Base-by-base conservation (phyloP, 1,140 invertebrate genomes). In the Meloidogyne exigua region DNA sequence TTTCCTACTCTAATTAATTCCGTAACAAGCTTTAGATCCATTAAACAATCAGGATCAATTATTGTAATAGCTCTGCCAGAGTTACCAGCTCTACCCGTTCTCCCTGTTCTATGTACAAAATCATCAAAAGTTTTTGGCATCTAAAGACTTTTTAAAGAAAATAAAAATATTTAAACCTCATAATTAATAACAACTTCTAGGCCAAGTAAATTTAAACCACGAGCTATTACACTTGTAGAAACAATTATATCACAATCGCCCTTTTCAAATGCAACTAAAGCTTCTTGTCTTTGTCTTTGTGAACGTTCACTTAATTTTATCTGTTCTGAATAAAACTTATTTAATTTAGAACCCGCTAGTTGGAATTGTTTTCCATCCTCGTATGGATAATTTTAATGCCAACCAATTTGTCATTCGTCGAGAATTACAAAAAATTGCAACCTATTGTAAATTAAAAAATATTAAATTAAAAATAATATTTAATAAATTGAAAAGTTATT, bases 61-160 rank as follows among this genome's bases (percentile, higher is more conserved):
- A 99, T 98, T 18, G 95, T 98, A 28, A 95, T 98, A 67, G 96
- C 96, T 68, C 96, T 89, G 81, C 93, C 92, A 92, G 79, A 71
- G 49, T 86, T 86, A 57, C 85, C 85, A 13, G 82, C 82, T 66
- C 86, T 75, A 18, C 95, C 95, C n/a, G 95, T 98, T 91, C 95
- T 92, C 76, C 95, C 95, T 89, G 97, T 97, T 81, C 95, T 92
- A 90, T 98, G 95, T 69, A 97, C 94, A 88, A 97, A 97, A 88
- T 96, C 95, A 10, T 77, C 76, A 44, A 76, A 36, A 25, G 23
- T 57, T 62, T 62, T 76, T 39, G 67, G 75, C 71, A 72, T 26
- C 42, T 76, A 42, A 67, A 67, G 9, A 67, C 25, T 18, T 23
- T 5, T 26, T 11, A 67, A 65, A 65, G 15, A 5, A 36, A 49